Conservation (phyloP, 1,140 invertebrate genomes). For the Hylaeus anthracinus region DNA sequence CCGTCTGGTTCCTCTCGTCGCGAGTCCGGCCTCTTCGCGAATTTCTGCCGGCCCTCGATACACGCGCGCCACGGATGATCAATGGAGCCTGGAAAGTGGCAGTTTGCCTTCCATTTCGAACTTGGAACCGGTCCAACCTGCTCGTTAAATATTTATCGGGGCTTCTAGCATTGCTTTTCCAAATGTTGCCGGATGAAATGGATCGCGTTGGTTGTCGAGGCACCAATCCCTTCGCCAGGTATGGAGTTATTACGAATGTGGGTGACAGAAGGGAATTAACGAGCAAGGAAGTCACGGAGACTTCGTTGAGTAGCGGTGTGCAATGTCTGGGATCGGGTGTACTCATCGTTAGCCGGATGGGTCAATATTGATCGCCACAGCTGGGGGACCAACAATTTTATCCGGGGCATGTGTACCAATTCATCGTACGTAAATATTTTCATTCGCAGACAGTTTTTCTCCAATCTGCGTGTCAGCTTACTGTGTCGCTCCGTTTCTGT, state of each 20-base stretch:
- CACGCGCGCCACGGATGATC: constrained; percentile 46
- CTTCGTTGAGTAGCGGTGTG: too few relatives aligned
- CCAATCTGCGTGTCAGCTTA: too few relatives aligned
- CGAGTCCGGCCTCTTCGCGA: constrained; percentile 21
- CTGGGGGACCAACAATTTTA: not conserved
- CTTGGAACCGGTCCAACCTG: constrained; percentile 44
- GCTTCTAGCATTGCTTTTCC: constrained; percentile 25
- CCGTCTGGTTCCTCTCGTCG: constrained; percentile 42
- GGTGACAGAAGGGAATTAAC: not conserved
- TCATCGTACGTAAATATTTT: too few relatives aligned
- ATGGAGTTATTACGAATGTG: constrained; percentile 5
- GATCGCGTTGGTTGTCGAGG: constrained; percentile 3
- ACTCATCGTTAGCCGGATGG: too few relatives aligned
- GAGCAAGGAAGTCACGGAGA: not conserved
- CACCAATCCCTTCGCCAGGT: not conserved
- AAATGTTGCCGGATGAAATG: not conserved
- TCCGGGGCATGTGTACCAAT: too few relatives aligned
- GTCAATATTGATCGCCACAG: too few relatives aligned
- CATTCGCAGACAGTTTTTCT: too few relatives aligned
- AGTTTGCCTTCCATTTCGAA: constrained; percentile 32
- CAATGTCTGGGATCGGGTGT: too few relatives aligned
- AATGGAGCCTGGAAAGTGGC: constrained; percentile 49
- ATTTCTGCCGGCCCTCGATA: constrained; percentile 45
- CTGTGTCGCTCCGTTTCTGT: too few relatives aligned
- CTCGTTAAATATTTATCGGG: constrained; percentile 59